Conservation (phyloP, 1,140 invertebrate species). For the Venturia canescens region DNA sequence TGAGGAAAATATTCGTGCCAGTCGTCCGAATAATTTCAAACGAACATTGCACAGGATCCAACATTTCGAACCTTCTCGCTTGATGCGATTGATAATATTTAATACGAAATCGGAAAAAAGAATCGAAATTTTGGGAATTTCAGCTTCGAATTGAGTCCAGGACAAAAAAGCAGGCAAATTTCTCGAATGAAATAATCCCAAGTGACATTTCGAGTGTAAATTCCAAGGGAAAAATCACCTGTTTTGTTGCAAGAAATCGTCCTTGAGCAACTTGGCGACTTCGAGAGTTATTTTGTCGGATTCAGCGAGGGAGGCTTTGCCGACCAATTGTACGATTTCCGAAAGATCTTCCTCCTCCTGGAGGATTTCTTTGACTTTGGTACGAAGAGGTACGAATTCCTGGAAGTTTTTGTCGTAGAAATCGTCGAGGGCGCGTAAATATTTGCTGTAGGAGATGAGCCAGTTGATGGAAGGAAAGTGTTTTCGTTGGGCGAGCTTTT, state of each 20-base stretch:
- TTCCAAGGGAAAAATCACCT: slow-evolving; percentile 80
- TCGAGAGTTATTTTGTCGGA: slow-evolving; percentile 99
- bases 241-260: slow-evolving; percentile 99
- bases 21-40: no score
- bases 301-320: slow-evolving; percentile 99
- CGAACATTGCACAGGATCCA: no score
- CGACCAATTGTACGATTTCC: slow-evolving; percentile 99
- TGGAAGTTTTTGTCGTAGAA: slow-evolving; percentile 99
- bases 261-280: slow-evolving; percentile 98
- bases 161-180: no score
- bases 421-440: slow-evolving; percentile 97
- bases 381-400: slow-evolving; percentile 98
- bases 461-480: slow-evolving; percentile 99
- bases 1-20: no score
- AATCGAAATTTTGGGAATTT: no score
- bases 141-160: no score
- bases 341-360: slow-evolving; percentile 99
- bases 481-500: slow-evolving; percentile 99
- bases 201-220: no score
- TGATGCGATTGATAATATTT: no score
- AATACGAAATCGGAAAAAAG: no score
- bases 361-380: slow-evolving; percentile 96
- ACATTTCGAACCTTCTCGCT: no score
- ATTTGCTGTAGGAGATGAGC: slow-evolving; percentile 99
- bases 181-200: no score